These are phyloP conservation scores for Acrossocheilus wenchowensis DNA, from an alignment of 2,797 vertebrate species.

Conservation along the genomic window DNA sequence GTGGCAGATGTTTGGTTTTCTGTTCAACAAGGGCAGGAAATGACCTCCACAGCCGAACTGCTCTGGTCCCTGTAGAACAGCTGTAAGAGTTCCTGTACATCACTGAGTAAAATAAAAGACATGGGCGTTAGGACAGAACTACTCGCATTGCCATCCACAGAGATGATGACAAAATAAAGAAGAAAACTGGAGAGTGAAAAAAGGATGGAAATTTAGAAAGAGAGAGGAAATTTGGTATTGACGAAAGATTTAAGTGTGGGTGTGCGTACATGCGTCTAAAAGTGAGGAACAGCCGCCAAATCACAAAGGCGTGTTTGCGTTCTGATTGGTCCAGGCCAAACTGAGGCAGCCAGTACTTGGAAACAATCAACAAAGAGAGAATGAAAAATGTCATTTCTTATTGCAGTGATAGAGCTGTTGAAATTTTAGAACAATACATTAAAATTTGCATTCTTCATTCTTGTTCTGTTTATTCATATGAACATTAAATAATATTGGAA, in stretches of 20 bases:
- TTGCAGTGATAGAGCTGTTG: not conserved
- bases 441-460: slow-evolving; percentile 8
- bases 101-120: slow-evolving; percentile 27
- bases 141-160: not conserved
- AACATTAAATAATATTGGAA: slow-evolving; percentile 37
- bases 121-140: slow-evolving; percentile 38
- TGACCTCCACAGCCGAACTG: slow-evolving; percentile 44
- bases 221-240: slow-evolving; percentile 30
- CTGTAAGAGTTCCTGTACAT: slow-evolving; percentile 31
- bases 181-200: slow-evolving; percentile 31
- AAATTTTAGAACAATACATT: not conserved
- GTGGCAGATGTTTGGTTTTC: slow-evolving; percentile 37
- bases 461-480: slow-evolving; percentile 2
- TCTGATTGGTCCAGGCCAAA: slow-evolving; percentile 78
- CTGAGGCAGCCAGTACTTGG: slow-evolving; percentile 74
- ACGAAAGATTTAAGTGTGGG: slow-evolving; percentile 42
- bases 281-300: slow-evolving; percentile 71
- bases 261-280: slow-evolving; percentile 48
- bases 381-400: slow-evolving; percentile 39
- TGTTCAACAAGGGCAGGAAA: slow-evolving; percentile 50
- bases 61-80: slow-evolving; percentile 21
- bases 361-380: slow-evolving; percentile 78
- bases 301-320: slow-evolving; percentile 81
- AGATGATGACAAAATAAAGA: slow-evolving; percentile 18
- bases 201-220: slow-evolving; percentile 14